Evolutionary conservation across 2,113 vertebrate genomes (phyloP).

Genomic region (Argyrosomus japonicus): DNA sequence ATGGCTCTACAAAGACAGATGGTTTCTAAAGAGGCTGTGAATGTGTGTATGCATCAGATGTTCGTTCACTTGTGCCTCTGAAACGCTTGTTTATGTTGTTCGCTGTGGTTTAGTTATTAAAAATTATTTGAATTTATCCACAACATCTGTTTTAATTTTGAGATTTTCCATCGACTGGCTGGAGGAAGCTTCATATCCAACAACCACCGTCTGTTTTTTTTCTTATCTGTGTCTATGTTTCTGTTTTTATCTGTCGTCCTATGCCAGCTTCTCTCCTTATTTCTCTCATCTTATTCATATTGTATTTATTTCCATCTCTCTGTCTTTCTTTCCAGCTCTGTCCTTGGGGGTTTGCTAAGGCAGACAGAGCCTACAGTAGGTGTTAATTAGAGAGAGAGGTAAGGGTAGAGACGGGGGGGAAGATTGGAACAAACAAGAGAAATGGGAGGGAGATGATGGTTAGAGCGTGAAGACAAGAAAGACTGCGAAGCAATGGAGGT

Average conservation of each 20-base stretch:
- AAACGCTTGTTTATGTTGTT: slow-evolving; percentile 40
- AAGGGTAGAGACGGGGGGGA: slow-evolving; percentile 62
- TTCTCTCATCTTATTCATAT: slow-evolving; percentile 44
- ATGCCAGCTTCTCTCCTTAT: slow-evolving; percentile 16
- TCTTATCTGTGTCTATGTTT: slow-evolving; percentile 6
- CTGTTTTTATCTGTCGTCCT: slow-evolving; percentile 22
- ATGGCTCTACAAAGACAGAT: slow-evolving; percentile 66
- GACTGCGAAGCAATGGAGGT: slow-evolving; percentile 17
- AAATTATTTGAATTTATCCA: slow-evolving; percentile 37
- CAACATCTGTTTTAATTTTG: slow-evolving; percentile 44
- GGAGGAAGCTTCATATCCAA: slow-evolving; percentile 1
- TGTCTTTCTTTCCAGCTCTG: slow-evolving; percentile 56
- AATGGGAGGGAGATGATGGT: slow-evolving; percentile 55
- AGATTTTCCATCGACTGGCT: neutral
- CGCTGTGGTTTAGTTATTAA: slow-evolving; percentile 14
- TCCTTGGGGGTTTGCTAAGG: slow-evolving; percentile 68
- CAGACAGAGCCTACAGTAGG: slow-evolving; percentile 64
- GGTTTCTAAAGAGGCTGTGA: slow-evolving; percentile 53
- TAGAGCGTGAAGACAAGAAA: slow-evolving; percentile 36
- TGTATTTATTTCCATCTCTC: slow-evolving; percentile 59
- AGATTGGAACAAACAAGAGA: slow-evolving; percentile 64
- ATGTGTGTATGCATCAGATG: slow-evolving; percentile 23
- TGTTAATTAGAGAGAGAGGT: slow-evolving; percentile 75
- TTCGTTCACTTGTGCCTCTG: neutral
- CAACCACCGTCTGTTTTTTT: slow-evolving; percentile 27